Percentiles rank a stretch among this genome's conserved stretches.
These are phyloP conservation scores for Pelvicachromis taeniatus DNA, from an alignment of 2,113 vertebrate species.

Conservation along the genomic window DNA sequence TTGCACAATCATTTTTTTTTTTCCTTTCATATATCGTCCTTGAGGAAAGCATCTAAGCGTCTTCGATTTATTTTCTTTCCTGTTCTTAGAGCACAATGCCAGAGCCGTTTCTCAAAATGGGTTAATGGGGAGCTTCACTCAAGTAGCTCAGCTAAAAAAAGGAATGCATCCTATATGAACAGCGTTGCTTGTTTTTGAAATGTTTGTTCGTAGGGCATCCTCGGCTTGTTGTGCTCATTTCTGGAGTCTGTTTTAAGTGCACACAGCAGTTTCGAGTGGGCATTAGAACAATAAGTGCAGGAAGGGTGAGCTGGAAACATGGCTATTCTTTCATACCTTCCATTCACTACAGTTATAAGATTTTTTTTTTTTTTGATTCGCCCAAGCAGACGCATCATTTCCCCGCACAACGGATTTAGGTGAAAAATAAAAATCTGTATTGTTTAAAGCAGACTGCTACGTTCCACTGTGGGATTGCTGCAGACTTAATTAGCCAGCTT, in stretches of 20 bases:
- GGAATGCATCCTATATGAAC: not conserved
- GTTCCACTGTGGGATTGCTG: not conserved
- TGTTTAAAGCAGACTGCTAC: not conserved
- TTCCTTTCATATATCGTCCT: not conserved
- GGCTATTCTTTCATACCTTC: not conserved
- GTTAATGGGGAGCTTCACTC: not conserved
- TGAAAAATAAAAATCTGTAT: not conserved
- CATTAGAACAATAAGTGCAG: not conserved
- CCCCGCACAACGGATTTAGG: not conserved
- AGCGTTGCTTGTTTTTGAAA: not conserved
- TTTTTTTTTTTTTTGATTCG: not conserved
- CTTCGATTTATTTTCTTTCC: not conserved
- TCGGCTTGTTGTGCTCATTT: not conserved
- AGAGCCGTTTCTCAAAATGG: not conserved
- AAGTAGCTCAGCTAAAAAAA: not conserved
- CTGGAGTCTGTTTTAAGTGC: not conserved
- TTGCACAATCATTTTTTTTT: not conserved
- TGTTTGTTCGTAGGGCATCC: not conserved
- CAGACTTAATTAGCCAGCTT: slow-evolving; percentile 6
- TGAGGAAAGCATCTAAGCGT: not conserved
- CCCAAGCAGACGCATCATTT: not conserved
- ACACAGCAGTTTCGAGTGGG: not conserved
- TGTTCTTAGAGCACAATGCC: not conserved
- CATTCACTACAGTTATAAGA: not conserved
- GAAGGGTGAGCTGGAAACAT: not conserved